Conservation (phyloP, 2,888 invertebrate species). For the Caenorhabditis drosophilae region DNA sequence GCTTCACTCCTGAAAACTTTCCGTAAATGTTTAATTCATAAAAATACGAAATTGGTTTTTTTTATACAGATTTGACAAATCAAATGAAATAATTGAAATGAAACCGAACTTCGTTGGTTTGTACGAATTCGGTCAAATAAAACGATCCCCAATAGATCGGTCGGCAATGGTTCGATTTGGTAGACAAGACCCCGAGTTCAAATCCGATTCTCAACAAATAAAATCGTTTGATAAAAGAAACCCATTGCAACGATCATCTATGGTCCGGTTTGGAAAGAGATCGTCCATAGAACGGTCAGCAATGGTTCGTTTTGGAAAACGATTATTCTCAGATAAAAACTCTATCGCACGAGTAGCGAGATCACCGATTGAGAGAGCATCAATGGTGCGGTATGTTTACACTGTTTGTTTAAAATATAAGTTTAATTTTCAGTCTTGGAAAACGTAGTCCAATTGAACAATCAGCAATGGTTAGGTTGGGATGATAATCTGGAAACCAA, state of each 20-base stretch:
- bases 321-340: conserved; percentile 33
- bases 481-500: conserved; percentile 15
- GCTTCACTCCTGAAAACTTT: too few species aligned
- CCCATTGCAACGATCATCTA: conserved; percentile 50
- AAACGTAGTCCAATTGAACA: conserved; percentile 48
- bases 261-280: conserved; percentile 49
- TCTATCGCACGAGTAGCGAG: conserved; percentile 49
- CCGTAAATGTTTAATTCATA: too few species aligned
- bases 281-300: conserved; percentile 48
- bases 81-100: neutral
- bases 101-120: neutral
- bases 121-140: conserved; percentile 23
- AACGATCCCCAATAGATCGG: conserved; percentile 39
- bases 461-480: conserved; percentile 51
- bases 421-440: conserved; percentile 33
- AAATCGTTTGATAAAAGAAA: conserved; percentile 42
- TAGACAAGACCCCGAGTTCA: conserved; percentile 35
- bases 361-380: conserved; percentile 41
- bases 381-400: conserved; percentile 37
- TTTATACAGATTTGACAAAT: neutral
- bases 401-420: neutral
- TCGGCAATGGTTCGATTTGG: conserved; percentile 50
- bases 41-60: too few species aligned
- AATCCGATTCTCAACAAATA: conserved; percentile 33
- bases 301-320: conserved; percentile 40